Evolutionary conservation across 2,888 invertebrate genomes (phyloP), one percentile per base, ranked within the genome.

Genomic region (Parnassius apollo): DNA sequence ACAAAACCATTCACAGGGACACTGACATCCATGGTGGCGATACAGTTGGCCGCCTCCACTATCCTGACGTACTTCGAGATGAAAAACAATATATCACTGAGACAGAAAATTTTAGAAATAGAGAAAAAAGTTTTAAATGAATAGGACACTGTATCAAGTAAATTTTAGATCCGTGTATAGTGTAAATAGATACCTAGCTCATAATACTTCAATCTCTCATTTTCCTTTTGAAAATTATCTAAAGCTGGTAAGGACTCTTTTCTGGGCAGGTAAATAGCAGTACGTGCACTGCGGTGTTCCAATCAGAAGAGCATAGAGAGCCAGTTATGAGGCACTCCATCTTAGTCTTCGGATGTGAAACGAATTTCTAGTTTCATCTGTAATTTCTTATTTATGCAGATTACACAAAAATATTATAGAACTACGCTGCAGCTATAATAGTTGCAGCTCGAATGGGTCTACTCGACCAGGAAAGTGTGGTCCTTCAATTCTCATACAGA

Each of bases 1-100:
- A 92, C 93, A 0, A 92, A 83, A 68, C 93, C 94, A 0, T 88
- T 94, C 42, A 76, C 83, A 3, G 92, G 91, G 2, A 82, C 86
- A 0, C 68, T 94, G 11, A 85, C 91, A 1, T 80, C 83, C 1
- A 75, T 94, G 50, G 74, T 93, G 8, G 70, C 90, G 0, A 75
- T 86, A 0, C 94, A 96, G 62, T 77, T 93, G 0, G 9, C 94
- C 0, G 67, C 93, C 0, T 93, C 94, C 0, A 91, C 94, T 50
- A 76, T 87, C 44, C 70, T 96, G 0, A 94, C 95, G 0, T 93
- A 94, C 69, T 93, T 88, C 65, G 94, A 96, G 85, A 88, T 93
- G 66, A 87, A 86, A 68, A 93, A 93, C 65, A 79, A 91, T 57
- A 71, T 84, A 11, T 77, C 75, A n/a, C 68, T 93, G 7, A 82